Conservation (phyloP, 1,140 invertebrate genomes). For the Hesperophylax magnus region DNA sequence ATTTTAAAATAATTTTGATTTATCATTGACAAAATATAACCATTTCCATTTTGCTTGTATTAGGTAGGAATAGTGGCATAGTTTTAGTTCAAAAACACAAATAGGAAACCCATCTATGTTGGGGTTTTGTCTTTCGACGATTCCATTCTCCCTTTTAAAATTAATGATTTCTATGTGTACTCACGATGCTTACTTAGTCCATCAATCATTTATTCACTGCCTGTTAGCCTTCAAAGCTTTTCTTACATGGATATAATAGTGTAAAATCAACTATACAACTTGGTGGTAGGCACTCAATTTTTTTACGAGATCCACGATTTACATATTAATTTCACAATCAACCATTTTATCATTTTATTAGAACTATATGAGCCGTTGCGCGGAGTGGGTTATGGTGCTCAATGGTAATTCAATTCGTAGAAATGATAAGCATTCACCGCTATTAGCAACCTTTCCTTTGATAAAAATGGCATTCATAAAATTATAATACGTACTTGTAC, state of each 20-base stretch:
- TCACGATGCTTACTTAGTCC: constrained; percentile 12
- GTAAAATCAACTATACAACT: not conserved
- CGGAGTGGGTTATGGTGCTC: too few relatives aligned
- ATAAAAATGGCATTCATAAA: not conserved
- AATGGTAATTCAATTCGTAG: too few relatives aligned
- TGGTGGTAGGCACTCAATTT: not conserved
- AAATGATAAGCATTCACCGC: constrained; percentile 4
- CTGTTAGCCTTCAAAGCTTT: constrained; percentile 26
- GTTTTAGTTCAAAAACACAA: too few relatives aligned
- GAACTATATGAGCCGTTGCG: too few relatives aligned
- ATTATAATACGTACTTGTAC: too few relatives aligned
- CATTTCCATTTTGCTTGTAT: too few relatives aligned
- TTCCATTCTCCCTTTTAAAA: constrained; percentile 21
- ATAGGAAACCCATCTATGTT: too few relatives aligned
- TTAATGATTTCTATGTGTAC: not conserved
- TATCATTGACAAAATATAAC: too few relatives aligned
- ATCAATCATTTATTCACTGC: constrained; percentile 34
- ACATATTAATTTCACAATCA: constrained; percentile 19
- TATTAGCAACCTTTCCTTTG: constrained; percentile 18
- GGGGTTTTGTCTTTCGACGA: not conserved
- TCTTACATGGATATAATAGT: not conserved
- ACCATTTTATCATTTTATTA: not conserved
- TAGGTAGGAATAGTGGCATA: too few relatives aligned
- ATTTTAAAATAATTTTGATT: too few relatives aligned
- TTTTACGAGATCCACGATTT: not conserved